Evolutionary conservation across 2,113 vertebrate species (phyloP), one percentile per base, ranked within the genome.

Genomic region (Tupaia tana): DNA sequence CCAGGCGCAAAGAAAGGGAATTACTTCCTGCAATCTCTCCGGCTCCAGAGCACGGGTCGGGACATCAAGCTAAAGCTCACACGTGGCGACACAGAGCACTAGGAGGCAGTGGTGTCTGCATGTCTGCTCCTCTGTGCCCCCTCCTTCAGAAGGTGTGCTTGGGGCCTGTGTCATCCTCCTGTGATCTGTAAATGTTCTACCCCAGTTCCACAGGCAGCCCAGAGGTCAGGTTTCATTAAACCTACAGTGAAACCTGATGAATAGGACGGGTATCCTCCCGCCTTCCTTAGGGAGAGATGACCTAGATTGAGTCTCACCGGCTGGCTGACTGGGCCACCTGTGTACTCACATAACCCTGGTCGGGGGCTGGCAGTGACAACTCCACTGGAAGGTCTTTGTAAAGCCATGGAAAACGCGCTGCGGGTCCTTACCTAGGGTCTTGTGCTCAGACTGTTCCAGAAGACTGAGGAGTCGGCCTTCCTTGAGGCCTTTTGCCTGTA

Each of bases 371-470:
- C 15, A 78, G 14, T 54, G 66, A 61, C 61, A 25, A 22, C 59
- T 81, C 69, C 61, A 90, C 59, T 77, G 16, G 22, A 93, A 87
- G 64, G 78, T 19, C 78, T 86, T 69, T 43, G n/a, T 27, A 64
- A 95, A 84, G 69, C 80, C 54, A 43, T n/a, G 85, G 18, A 71
- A 89, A 88, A 93, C 27, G 54, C 31, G 64, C 58, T 25, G 25
- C 43, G 54, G 13, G 16, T 91, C 87, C 97, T 95, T 92, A 99
- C 98, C 98, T 98, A 96, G 85, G 94, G 97, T 93, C 77, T 96
- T 98, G 86, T 95, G 82, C 88, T 99, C 98, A 0, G 98, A 98
- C 83, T 98, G 97, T 90, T 99, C 98, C 96, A 99, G 96, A 96
- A 99, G 97, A 94, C 77, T 98, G 85, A 99, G 97, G 83, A 99